phyloP scores from a whole-genome alignment of 2,113 vertebrate genomes.

The Pseudorasbora parva region DNA sequence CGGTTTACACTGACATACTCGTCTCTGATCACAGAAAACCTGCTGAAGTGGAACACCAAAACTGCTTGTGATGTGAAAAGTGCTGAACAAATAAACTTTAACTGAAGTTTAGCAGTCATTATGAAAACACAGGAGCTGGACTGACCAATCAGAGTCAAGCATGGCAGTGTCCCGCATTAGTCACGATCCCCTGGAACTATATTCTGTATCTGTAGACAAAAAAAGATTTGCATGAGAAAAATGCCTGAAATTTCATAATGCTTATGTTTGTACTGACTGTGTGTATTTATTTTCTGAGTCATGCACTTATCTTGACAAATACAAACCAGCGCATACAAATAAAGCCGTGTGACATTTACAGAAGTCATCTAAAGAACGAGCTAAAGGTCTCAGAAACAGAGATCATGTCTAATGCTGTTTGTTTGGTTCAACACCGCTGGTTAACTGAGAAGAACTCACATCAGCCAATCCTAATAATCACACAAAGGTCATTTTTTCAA shows the following conservation, averaged over 20 bases:
- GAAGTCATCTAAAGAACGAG: neutral
- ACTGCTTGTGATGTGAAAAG: too few relatives aligned
- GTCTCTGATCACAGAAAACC: too few relatives aligned
- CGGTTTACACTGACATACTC: too few relatives aligned
- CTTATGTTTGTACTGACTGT: neutral
- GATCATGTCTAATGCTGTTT: too few relatives aligned
- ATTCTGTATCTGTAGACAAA: neutral
- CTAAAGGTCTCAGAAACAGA: neutral
- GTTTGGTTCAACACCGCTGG: neutral
- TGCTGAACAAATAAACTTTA: too few relatives aligned
- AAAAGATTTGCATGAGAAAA: neutral
- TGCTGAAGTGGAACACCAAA: too few relatives aligned
- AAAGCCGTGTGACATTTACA: neutral
- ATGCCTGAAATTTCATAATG: constrained; percentile 2
- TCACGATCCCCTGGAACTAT: neutral
- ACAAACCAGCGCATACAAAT: constrained; percentile 23
- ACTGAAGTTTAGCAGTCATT: neutral
- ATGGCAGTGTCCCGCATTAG: too few relatives aligned
- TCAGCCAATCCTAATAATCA: neutral
- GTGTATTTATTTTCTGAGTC: constrained; percentile 13
- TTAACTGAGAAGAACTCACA: neutral
- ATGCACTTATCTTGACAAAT: neutral
- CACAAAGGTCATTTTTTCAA: neutral
- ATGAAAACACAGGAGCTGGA: neutral
- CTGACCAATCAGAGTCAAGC: neutral